A percentile compares a stretch with the other conserved stretches of the same genome.
These are phyloP conservation scores for Timandra comae DNA, from an alignment of 2,888 invertebrate species.

Conservation along the genomic window DNA sequence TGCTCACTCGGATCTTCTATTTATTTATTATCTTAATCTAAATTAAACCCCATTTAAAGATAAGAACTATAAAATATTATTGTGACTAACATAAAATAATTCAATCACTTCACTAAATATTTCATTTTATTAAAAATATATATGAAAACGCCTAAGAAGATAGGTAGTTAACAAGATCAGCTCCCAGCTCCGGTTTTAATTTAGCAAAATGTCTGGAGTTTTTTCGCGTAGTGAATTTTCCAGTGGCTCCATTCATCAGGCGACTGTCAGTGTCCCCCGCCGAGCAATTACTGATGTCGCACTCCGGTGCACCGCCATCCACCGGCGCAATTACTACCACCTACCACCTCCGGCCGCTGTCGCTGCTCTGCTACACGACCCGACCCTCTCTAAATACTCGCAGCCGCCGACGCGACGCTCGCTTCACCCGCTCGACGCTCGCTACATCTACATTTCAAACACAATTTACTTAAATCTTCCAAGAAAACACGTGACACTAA, in stretches of 20 bases:
- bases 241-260: conserved; percentile 63
- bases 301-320: conserved; percentile 55
- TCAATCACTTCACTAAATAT: too few relatives aligned
- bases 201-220: conserved; percentile 54
- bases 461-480: too few relatives aligned
- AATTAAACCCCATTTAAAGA: too few relatives aligned
- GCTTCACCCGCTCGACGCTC: too few relatives aligned
- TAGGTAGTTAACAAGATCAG: conserved; percentile 44
- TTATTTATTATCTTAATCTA: too few relatives aligned
- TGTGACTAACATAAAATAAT: too few relatives aligned
- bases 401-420: too few relatives aligned
- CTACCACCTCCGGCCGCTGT: conserved; percentile 29
- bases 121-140: not conserved
- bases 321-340: conserved; percentile 50
- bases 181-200: conserved; percentile 51
- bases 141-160: conserved; percentile 9
- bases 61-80: too few relatives aligned
- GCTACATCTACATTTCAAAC: too few relatives aligned
- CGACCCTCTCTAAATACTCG: too few relatives aligned
- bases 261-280: conserved; percentile 55
- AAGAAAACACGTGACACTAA: too few relatives aligned
- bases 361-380: conserved; percentile 22
- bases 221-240: conserved; percentile 53
- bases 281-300: conserved; percentile 70
- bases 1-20: too few relatives aligned